These are phyloP conservation scores for Scaptomyza polygonia DNA, from an alignment of 2,888 invertebrate species.

Conservation along the genomic window DNA sequence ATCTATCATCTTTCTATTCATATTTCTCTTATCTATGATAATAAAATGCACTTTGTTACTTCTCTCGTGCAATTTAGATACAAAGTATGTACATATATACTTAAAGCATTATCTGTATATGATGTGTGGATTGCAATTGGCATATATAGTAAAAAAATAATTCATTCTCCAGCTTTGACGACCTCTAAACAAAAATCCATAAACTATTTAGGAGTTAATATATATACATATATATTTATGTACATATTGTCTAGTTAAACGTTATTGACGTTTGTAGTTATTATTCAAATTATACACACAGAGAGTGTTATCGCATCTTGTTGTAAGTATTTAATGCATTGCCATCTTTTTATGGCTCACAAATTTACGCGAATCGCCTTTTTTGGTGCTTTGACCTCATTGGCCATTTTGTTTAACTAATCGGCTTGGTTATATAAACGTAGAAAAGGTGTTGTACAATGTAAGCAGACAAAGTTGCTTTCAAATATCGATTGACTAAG, in stretches of 20 bases:
- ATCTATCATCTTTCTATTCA: not conserved
- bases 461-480: too few species aligned
- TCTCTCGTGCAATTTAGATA: not conserved
- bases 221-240: conserved; percentile 8
- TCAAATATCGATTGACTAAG: too few species aligned
- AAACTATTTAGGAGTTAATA: not conserved
- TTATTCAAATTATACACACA: conserved; percentile 2
- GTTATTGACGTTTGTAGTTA: not conserved
- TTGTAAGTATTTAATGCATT: conserved; percentile 13
- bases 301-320: conserved; percentile 14
- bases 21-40: not conserved
- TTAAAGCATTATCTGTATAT: conserved; percentile 3
- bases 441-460: too few species aligned
- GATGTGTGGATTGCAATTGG: not conserved
- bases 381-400: conserved; percentile 62
- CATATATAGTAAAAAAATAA: not conserved
- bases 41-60: not conserved
- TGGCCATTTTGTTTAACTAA: conserved; percentile 37
- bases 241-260: conserved; percentile 8
- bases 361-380: conserved; percentile 22
- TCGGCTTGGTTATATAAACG: not conserved
- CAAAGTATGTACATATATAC: not conserved
- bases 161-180: not conserved
- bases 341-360: conserved; percentile 29
- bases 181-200: conserved; percentile 12